Conservation (phyloP, 2,113 vertebrate genomes). For the Amphiprion ocellaris region DNA sequence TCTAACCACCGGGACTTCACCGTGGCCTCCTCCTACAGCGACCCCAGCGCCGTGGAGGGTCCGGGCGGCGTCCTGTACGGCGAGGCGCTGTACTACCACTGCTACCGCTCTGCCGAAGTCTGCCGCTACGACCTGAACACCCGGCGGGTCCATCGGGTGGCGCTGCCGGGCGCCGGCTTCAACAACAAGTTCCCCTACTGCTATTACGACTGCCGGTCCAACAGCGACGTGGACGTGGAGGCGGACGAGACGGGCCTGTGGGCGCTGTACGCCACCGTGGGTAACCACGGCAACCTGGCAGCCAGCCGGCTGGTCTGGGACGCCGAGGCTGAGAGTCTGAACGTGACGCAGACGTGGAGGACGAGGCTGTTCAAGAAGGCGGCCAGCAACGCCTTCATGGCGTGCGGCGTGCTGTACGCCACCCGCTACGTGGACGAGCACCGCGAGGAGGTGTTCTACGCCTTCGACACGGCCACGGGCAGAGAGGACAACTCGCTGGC, state of each 20-base stretch:
- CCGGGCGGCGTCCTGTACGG: too few species aligned
- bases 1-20: too few species aligned
- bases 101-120: too few species aligned
- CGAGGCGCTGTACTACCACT: too few species aligned
- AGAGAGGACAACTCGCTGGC: slow-evolving; percentile 74
- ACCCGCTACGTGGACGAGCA: slow-evolving; percentile 78
- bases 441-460: slow-evolving; percentile 92
- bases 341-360: slow-evolving; percentile 87
- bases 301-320: slow-evolving; percentile 71
- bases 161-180: too few species aligned
- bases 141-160: too few species aligned
- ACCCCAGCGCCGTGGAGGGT: too few species aligned
- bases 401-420: slow-evolving; percentile 92
- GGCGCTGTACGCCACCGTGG: slow-evolving; percentile 79
- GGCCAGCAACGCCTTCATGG: slow-evolving; percentile 90
- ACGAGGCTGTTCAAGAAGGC: slow-evolving; percentile 85
- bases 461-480: slow-evolving; percentile 88
- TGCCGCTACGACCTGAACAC: too few species aligned
- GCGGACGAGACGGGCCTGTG: slow-evolving; percentile 70
- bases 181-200: too few species aligned
- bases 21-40: too few species aligned
- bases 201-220: too few species aligned
- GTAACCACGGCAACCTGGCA: slow-evolving; percentile 82
- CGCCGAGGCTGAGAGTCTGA: slow-evolving; percentile 30
- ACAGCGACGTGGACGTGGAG: too few species aligned